phyloP scores from a whole-genome alignment of 1,140 invertebrate genomes.

The Liolophura sinensis region DNA sequence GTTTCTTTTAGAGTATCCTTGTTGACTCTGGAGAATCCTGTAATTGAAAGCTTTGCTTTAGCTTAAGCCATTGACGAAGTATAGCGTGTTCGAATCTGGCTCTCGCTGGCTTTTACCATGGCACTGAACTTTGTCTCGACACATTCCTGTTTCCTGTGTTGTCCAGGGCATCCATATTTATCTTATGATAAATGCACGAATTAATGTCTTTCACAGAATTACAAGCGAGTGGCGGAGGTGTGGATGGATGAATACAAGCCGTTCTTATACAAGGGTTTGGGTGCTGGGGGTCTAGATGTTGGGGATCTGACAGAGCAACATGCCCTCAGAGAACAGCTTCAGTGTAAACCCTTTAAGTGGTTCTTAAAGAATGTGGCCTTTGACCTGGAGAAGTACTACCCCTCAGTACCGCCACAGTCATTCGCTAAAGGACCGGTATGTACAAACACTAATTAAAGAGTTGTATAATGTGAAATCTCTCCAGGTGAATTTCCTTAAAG shows the following conservation, averaged over 20 bases:
- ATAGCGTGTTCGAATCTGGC: too few species aligned
- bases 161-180: too few species aligned
- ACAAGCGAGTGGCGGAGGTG: constrained; percentile 68
- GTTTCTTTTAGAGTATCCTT: too few species aligned
- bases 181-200: background rate
- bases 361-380: constrained; percentile 94
- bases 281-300: constrained; percentile 67
- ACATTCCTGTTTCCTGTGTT: too few species aligned
- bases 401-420: constrained; percentile 86
- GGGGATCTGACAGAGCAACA: constrained; percentile 84
- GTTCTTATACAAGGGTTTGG: constrained; percentile 78
- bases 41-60: too few species aligned
- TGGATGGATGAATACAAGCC: constrained; percentile 88
- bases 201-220: constrained; percentile 60
- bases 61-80: too few species aligned
- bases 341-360: constrained; percentile 95
- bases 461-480: too few species aligned
- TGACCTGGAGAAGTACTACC: constrained; percentile 87
- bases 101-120: too few species aligned
- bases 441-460: too few species aligned
- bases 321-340: constrained; percentile 72
- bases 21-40: too few species aligned
- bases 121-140: too few species aligned
- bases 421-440: constrained; percentile 79
- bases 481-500: too few species aligned